Percentiles rank a stretch among this genome's conserved stretches.
Evolutionary conservation across 2,888 invertebrate genomes (phyloP).

Genomic region (Dione juno): DNA sequence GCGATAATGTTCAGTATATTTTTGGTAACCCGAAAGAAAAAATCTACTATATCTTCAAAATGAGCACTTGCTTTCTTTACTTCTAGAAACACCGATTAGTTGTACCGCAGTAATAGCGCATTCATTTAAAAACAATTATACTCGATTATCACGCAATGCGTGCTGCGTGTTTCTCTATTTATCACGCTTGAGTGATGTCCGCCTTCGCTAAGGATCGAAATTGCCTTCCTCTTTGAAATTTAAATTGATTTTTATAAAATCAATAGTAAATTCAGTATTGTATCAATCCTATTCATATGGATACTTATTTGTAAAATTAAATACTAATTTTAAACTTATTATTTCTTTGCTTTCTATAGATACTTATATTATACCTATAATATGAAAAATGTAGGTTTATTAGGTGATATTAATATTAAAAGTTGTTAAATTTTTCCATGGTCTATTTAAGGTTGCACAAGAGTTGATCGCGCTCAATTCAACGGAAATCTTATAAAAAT

Average conservation of each 20-base stretch:
- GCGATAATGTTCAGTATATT: too few species aligned
- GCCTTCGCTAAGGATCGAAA: background rate
- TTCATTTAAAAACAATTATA: constrained; percentile 23
- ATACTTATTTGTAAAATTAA: too few species aligned
- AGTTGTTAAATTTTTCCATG: background rate
- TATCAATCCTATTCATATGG: too few species aligned
- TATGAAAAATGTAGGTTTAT: too few species aligned
- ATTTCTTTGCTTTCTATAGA: too few species aligned
- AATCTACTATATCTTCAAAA: background rate
- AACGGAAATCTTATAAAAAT: constrained; percentile 93
- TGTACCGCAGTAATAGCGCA: constrained; percentile 22
- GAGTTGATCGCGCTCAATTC: constrained; percentile 90
- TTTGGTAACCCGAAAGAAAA: too few species aligned
- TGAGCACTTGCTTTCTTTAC: constrained; percentile 23
- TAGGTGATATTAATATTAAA: too few species aligned
- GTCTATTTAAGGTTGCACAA: constrained; percentile 84
- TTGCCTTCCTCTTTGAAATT: constrained; percentile 14
- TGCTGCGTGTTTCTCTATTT: constrained; percentile 30
- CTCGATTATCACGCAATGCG: constrained; percentile 32
- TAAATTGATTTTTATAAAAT: background rate
- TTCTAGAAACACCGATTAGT: constrained; percentile 27
- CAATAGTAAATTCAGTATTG: background rate
- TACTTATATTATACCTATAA: too few species aligned
- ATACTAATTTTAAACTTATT: too few species aligned
- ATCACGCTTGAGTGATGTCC: constrained; percentile 22